Evolutionary conservation across 2,888 invertebrate species (phyloP).

Genomic region (Lepidocyrtinus sp.): DNA sequence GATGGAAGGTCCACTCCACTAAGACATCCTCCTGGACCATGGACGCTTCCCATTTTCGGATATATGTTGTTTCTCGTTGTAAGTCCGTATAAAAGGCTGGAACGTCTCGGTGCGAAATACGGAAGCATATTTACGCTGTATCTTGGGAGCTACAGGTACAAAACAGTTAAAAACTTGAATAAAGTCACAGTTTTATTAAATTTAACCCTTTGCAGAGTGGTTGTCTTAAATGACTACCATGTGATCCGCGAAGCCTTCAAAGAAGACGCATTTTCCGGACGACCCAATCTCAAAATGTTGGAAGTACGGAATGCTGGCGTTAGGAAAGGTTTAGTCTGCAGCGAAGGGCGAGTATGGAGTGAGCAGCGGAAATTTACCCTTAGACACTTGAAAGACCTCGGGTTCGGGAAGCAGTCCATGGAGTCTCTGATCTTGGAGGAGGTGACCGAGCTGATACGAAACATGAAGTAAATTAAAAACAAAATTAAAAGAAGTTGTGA

Average conservation of each 20-base stretch:
- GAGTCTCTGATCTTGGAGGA: conserved; percentile 66
- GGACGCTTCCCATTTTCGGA: conserved; percentile 66
- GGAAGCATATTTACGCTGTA: conserved; percentile 65
- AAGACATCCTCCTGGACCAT: conserved; percentile 67
- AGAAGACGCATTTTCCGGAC: conserved; percentile 66
- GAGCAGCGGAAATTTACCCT: conserved; percentile 69
- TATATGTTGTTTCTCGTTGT: conserved; percentile 68
- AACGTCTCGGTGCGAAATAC: conserved; percentile 55
- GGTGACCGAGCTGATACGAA: conserved; percentile 61
- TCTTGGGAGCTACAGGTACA: conserved; percentile 67
- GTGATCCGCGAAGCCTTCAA: conserved; percentile 66
- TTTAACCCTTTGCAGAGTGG: conserved; percentile 53
- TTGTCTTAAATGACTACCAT: conserved; percentile 66
- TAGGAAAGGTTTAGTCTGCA: conserved; percentile 68
- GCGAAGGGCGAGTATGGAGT: conserved; percentile 66
- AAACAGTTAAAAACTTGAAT: conserved; percentile 16
- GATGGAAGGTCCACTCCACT: no score
- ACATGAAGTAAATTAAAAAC: conserved; percentile 59
- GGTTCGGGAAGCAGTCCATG: conserved; percentile 67
- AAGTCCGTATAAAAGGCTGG: conserved; percentile 62
- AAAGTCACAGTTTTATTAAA: neutral
- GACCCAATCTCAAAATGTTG: conserved; percentile 69
- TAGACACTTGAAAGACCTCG: conserved; percentile 65
- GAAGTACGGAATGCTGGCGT: conserved; percentile 67
- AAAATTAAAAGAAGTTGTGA: neutral